A percentile compares a stretch with the other conserved stretches of the same genome.
phyloP scores from a whole-genome alignment of 1,140 invertebrate species.

The Agrilus planipennis region DNA sequence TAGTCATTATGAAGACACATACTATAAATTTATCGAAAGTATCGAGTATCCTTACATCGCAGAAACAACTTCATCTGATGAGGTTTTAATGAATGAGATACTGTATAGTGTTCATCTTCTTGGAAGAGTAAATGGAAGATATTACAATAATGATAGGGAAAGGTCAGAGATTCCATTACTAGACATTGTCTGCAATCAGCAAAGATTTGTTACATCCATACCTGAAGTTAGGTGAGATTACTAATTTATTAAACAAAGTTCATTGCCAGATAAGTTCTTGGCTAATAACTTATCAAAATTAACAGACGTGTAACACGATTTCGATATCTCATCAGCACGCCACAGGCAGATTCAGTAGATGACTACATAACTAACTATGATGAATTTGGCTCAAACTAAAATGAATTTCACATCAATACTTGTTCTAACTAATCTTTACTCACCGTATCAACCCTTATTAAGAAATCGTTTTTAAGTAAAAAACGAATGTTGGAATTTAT shows the following conservation, averaged over 20 bases:
- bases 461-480: no score
- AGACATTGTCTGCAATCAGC: conserved; percentile 25
- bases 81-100: conserved; percentile 35
- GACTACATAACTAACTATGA: not conserved
- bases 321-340: no score
- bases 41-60: conserved; percentile 33
- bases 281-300: not conserved
- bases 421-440: no score
- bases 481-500: no score
- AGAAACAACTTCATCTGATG: conserved; percentile 25
- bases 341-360: no score
- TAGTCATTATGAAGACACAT: not conserved
- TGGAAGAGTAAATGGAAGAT: conserved; percentile 15
- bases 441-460: no score
- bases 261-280: not conserved
- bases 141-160: conserved; percentile 25
- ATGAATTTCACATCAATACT: no score
- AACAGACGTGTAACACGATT: not conserved
- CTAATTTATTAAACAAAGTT: not conserved
- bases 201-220: conserved; percentile 24
- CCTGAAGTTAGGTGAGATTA: conserved; percentile 21
- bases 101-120: conserved; percentile 34
- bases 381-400: not conserved
- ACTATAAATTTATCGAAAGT: conserved; percentile 18
- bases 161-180: conserved; percentile 37